Base-by-base conservation (phyloP, 2,888 invertebrate genomes). In the Melangyna quadrimaculata region DNA sequence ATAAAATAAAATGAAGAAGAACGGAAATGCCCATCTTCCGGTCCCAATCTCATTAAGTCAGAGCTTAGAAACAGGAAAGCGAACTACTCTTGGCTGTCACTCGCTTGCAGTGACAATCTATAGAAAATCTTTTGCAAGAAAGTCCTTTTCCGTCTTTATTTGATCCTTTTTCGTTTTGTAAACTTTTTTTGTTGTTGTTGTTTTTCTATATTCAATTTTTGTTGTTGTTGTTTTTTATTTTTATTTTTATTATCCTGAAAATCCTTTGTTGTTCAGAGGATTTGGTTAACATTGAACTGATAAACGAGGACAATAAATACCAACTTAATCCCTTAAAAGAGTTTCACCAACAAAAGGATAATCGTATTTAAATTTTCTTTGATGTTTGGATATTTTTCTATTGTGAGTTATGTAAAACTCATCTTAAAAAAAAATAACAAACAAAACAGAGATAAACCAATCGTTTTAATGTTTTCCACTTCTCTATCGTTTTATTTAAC, bases 41-140 rank as follows among this genome's bases (percentile, higher is more conserved):
- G 37, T 43, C 51, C 7, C 37, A 22, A 51, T 81, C 67, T 67
- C 72, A 82, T 82, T 82, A 82, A 78, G 53, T 82, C 61, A 61
- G 55, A 70, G 57, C 61, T 70, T 63, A 59, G 55, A 22, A 59
- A 59, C 14, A 63, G 27, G 32, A 17, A 45, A 75, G 69, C 61
- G 12, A 59, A 59, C 35, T 22, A 59, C 72, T 72, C 65, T 67
- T 75, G 53, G 35, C 57, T 77, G 74, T 67, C 74, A 71, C 65
- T 75, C 48, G 79, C 65, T 79, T 84, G 84, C 75, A 80, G 67
- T 84, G 84, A 75, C 79, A 80, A 84, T 84, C 80, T 69, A n/a
- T n/a, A n/a, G 71, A 61, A 72, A 75, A 84, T 80, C 84, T 77
- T 55, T 55, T 29, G 14, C 61, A 22, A 69, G 45, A 67, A 40